These are phyloP conservation scores for Trachops cirrhosus DNA, from an alignment of 2,797 vertebrate genomes.

Conservation along the genomic window DNA sequence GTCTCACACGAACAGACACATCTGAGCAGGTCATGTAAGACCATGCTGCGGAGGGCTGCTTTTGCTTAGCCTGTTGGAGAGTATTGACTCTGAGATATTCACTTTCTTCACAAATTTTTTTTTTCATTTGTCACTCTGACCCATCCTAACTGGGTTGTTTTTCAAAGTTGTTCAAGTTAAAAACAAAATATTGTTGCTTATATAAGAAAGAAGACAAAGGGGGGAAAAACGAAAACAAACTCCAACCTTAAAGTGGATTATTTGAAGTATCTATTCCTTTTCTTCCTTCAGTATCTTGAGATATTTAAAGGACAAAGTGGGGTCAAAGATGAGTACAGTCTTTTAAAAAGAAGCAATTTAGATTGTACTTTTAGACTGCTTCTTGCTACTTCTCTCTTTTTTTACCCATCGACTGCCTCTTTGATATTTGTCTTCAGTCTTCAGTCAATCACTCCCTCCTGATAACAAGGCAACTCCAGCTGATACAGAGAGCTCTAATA, in stretches of 20 bases:
- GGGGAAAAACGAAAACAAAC: background rate
- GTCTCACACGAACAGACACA: slow-evolving; percentile 18
- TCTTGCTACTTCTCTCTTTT: background rate
- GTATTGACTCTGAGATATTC: slow-evolving; percentile 10
- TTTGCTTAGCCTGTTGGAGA: background rate
- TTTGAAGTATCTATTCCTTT: slow-evolving; percentile 39
- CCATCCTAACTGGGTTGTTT: slow-evolving; percentile 16
- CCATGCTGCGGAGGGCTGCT: background rate
- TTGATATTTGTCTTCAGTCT: background rate
- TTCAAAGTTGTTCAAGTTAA: slow-evolving; percentile 1
- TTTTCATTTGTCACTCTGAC: slow-evolving; percentile 50
- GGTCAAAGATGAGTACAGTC: slow-evolving; percentile 23
- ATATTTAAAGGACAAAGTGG: slow-evolving; percentile 2
- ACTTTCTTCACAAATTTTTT: background rate
- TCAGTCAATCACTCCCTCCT: background rate
- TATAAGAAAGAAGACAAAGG: slow-evolving; percentile 42
- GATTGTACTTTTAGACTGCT: background rate
- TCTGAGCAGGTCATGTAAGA: slow-evolving; percentile 37
- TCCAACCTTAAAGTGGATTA: background rate
- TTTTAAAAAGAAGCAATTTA: background rate
- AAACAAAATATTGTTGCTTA: slow-evolving; percentile 37
- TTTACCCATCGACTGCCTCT: background rate
- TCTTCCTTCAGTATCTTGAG: slow-evolving; percentile 30
- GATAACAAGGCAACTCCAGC: background rate
- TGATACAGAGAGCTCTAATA: background rate